Evolutionary conservation across 2,113 vertebrate species (phyloP), one percentile per base, ranked within the genome.

Genomic region (Colinus virginianus): DNA sequence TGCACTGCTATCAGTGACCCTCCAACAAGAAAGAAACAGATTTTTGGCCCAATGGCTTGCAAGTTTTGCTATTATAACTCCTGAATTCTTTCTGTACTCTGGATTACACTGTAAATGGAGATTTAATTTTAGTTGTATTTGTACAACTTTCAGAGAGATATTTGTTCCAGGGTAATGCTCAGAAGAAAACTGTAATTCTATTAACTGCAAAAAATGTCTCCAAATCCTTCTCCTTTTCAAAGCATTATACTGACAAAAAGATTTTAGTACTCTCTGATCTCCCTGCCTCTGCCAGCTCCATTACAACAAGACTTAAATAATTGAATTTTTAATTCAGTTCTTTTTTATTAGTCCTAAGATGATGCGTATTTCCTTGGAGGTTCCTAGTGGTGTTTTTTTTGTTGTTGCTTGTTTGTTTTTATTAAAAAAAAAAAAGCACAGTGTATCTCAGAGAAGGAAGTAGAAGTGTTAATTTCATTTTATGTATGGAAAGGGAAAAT

Each of bases 51-150:
- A 48, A 3, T n/a, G 3, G 12, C 43, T 56, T 84, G 25, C 72
- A 59, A 25, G 51, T 62, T 84, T 87, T 69, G 6, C 28, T 67
- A 10, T 49, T 74, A 8, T 6, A 84, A 51, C 2, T 88, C 17
- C 26, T 70, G 21, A 43, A 0, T 2, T 30, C 15, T 48, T 8
- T 11, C 8, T 9, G 3, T 68, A 17, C 3, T 58, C 48, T 69
- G n/a, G 9, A 36, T 51, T 61, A 23, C 30, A 15, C 1, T 59
- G 11, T 36, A 66, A 90, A 12, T 12, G 64, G 4, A 84, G 42
- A 71, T n/a, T 56, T 53, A 10, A n/a, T 88, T 90, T 86, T 28
- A 36, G n/a, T 78, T 78, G 21, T 78, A 75, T 88, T 90, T 85
- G 11, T 71, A 38, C 17, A 9, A 15, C 20, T n/a, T 46, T 8